These are phyloP conservation scores for Achatina immaculata DNA, from an alignment of 1,140 invertebrate genomes.

Conservation along the genomic window DNA sequence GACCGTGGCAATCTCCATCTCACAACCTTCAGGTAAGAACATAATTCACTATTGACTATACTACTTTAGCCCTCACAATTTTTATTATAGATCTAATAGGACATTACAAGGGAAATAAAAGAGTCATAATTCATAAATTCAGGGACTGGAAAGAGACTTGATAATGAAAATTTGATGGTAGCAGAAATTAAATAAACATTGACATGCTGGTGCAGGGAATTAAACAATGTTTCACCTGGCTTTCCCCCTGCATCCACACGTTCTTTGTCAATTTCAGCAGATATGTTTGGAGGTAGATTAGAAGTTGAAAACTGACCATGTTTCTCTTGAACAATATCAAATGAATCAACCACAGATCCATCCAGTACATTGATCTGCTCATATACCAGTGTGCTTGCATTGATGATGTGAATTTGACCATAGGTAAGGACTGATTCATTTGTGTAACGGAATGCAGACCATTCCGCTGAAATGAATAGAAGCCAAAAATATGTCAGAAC, in stretches of 20 bases:
- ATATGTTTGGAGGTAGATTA: slow-evolving; percentile 39
- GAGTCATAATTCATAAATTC: too few relatives aligned
- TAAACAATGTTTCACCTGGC: slow-evolving; percentile 18
- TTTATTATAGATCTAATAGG: too few relatives aligned
- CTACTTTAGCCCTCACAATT: too few relatives aligned
- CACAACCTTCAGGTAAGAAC: too few relatives aligned
- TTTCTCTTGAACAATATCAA: slow-evolving; percentile 53
- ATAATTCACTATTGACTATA: too few relatives aligned
- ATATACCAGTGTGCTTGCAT: slow-evolving; percentile 87
- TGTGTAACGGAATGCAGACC: slow-evolving; percentile 75
- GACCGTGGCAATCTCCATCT: too few relatives aligned
- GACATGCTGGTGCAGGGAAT: too few relatives aligned
- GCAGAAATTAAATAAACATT: too few relatives aligned
- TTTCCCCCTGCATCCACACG: slow-evolving; percentile 34
- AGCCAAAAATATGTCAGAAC: not conserved
- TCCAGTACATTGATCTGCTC: slow-evolving; percentile 83
- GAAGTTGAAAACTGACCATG: slow-evolving; percentile 51
- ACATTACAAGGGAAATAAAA: too few relatives aligned
- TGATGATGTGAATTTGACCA: slow-evolving; percentile 83
- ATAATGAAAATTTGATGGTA: too few relatives aligned
- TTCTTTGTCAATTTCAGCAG: slow-evolving; percentile 45
- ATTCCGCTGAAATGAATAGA: slow-evolving; percentile 43
- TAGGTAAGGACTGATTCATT: slow-evolving; percentile 79
- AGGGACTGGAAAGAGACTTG: too few relatives aligned
- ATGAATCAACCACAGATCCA: slow-evolving; percentile 50